Evolutionary conservation across 2,797 vertebrate species (phyloP).

Genomic region (Peromyscus eremicus): DNA sequence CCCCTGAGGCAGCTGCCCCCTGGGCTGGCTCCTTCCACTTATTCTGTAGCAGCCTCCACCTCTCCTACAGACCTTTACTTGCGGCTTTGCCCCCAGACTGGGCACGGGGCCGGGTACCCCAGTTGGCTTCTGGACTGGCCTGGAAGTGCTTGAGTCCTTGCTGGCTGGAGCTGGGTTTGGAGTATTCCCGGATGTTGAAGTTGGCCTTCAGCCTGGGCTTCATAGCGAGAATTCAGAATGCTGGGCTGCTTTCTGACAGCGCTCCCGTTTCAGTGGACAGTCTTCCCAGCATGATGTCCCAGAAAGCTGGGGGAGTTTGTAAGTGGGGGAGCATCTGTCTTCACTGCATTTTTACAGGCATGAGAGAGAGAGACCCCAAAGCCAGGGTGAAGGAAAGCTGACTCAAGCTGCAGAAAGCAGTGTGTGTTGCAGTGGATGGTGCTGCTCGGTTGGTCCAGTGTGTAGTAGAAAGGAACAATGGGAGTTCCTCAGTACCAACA

Average conservation of each 20-base stretch:
- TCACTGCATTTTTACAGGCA: constrained; percentile 94
- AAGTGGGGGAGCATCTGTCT: constrained; percentile 92
- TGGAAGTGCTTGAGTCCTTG: constrained; percentile 95
- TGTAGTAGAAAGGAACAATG: constrained; percentile 94
- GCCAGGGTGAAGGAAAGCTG: constrained; percentile 93
- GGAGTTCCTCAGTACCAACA: constrained; percentile 94
- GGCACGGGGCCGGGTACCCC: constrained; percentile 95
- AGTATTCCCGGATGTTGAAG: constrained; percentile 93
- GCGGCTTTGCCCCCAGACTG: constrained; percentile 89
- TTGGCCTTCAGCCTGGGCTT: constrained; percentile 93
- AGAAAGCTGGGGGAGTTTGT: constrained; percentile 83
- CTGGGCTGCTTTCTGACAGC: constrained; percentile 91
- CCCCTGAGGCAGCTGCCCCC: constrained; percentile 85
- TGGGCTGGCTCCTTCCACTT: constrained; percentile 91
- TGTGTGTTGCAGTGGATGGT: constrained; percentile 93
- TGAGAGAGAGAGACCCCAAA: constrained; percentile 94
- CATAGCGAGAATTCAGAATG: constrained; percentile 91
- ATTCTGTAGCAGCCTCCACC: constrained; percentile 90
- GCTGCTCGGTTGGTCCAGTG: constrained; percentile 94
- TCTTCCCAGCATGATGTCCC: constrained; percentile 97
- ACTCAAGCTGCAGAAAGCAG: constrained; percentile 90
- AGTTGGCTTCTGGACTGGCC: constrained; percentile 95
- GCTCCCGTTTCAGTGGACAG: constrained; percentile 94
- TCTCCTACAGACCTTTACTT: constrained; percentile 88
- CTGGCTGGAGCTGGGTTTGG: constrained; percentile 95